Evolutionary conservation across 2,113 vertebrate genomes (phyloP).

Genomic region (Coptodon bakossiorum): DNA sequence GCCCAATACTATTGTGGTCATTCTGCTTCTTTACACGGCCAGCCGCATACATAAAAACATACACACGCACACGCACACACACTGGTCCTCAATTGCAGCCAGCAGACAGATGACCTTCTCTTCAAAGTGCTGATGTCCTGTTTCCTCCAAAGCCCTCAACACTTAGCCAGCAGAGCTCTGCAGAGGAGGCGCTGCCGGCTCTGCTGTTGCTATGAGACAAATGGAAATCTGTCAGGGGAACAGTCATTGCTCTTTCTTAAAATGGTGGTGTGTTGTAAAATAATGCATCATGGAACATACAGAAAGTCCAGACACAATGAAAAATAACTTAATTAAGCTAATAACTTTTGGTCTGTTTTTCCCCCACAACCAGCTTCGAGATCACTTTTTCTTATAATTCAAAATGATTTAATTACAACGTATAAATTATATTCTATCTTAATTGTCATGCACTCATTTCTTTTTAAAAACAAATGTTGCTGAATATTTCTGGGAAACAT

Average conservation of each 20-base stretch:
- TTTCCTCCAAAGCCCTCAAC: slow-evolving; percentile 22
- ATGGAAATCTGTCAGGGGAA: slow-evolving; percentile 4
- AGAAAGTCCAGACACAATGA: background rate
- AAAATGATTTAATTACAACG: background rate
- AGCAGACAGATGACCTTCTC: slow-evolving; percentile 41
- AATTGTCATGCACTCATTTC: background rate
- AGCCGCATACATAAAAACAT: background rate
- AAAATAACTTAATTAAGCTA: background rate
- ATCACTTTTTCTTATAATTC: background rate
- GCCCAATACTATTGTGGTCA: background rate
- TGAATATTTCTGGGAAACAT: background rate
- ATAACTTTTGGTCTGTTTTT: background rate
- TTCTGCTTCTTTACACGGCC: background rate
- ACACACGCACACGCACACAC: background rate
- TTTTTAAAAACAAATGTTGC: background rate
- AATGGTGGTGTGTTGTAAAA: background rate
- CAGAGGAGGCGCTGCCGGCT: background rate
- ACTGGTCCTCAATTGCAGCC: background rate
- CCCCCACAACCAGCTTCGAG: background rate
- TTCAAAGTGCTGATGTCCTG: slow-evolving; percentile 46
- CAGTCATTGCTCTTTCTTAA: background rate
- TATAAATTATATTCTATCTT: background rate
- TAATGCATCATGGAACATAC: background rate
- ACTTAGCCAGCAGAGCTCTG: slow-evolving; percentile 18
- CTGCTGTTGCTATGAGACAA: slow-evolving; percentile 58